Evolutionary conservation across 2,888 invertebrate genomes (phyloP).

Genomic region (Anoncus sp.): DNA sequence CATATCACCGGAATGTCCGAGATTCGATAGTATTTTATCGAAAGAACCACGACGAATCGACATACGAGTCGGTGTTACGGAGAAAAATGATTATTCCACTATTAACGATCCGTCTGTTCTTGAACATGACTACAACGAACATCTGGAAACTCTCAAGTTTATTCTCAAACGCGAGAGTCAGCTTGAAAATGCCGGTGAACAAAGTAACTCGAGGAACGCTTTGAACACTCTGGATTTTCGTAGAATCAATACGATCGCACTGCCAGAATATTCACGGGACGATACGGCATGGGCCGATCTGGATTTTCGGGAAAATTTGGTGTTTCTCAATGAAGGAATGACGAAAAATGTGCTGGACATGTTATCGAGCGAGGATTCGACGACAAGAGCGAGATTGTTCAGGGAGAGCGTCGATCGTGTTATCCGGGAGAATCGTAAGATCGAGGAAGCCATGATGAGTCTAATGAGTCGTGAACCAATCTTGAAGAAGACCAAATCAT

Average conservation of each 20-base stretch:
- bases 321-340: constrained; percentile 13
- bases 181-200: constrained; percentile 71
- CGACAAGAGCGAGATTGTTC: constrained; percentile 47
- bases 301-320: constrained; percentile 50
- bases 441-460: constrained; percentile 74
- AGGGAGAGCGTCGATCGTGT: constrained; percentile 59
- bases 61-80: neutral
- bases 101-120: constrained; percentile 33
- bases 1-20: neutral
- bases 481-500: constrained; percentile 67
- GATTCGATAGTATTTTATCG: constrained; percentile 22
- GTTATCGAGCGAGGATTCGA: constrained; percentile 22
- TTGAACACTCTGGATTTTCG: constrained; percentile 78
- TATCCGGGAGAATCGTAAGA: constrained; percentile 61
- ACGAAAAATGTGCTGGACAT: constrained; percentile 41
- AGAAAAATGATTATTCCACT: constrained; percentile 14
- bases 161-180: constrained; percentile 76
- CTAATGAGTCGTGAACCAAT: constrained; percentile 72
- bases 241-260: constrained; percentile 79
- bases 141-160: constrained; percentile 75
- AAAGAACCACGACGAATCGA: constrained; percentile 53
- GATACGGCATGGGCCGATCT: constrained; percentile 41
- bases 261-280: constrained; percentile 59
- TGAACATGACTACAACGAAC: constrained; percentile 71
- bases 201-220: constrained; percentile 72